Conservation (phyloP, 2,797 vertebrate genomes). For the Anguilla anguilla region DNA sequence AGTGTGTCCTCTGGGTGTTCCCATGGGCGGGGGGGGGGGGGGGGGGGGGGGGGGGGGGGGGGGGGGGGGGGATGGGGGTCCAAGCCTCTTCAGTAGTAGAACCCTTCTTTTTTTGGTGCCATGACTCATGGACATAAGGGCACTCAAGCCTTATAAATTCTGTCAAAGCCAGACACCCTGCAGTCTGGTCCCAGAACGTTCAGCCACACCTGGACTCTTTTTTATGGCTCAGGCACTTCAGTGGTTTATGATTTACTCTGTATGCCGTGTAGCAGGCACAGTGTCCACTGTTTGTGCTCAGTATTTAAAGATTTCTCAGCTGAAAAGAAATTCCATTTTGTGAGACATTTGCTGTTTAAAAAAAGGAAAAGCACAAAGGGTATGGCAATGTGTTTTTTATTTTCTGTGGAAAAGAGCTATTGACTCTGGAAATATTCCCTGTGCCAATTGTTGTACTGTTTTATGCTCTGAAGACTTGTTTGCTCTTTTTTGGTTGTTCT, state of each 20-base stretch:
- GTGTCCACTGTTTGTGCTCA: not conserved
- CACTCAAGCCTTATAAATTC: not conserved
- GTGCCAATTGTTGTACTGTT: not conserved
- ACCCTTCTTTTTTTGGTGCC: not conserved
- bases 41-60: no score
- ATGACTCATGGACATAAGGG: not conserved
- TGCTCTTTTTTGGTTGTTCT: constrained; percentile 1
- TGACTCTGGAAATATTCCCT: not conserved
- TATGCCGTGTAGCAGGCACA: not conserved
- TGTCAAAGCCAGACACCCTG: not conserved
- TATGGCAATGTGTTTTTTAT: not conserved
- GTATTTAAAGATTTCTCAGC: not conserved
- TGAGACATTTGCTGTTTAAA: not conserved
- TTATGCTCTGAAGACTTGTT: not conserved
- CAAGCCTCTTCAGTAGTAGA: not conserved
- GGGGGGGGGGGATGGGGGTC: no score
- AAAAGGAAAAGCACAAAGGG: not conserved
- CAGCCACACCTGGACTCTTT: not conserved
- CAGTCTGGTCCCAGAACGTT: not conserved
- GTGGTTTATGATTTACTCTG: not conserved
- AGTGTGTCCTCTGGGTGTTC: not conserved
- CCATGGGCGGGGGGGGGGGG: not conserved
- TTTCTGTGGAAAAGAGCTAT: not conserved
- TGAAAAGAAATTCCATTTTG: not conserved
- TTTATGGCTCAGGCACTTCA: not conserved